Evolutionary conservation across 2,797 vertebrate genomes (phyloP).

Genomic region (Loriculus beryllinus): DNA sequence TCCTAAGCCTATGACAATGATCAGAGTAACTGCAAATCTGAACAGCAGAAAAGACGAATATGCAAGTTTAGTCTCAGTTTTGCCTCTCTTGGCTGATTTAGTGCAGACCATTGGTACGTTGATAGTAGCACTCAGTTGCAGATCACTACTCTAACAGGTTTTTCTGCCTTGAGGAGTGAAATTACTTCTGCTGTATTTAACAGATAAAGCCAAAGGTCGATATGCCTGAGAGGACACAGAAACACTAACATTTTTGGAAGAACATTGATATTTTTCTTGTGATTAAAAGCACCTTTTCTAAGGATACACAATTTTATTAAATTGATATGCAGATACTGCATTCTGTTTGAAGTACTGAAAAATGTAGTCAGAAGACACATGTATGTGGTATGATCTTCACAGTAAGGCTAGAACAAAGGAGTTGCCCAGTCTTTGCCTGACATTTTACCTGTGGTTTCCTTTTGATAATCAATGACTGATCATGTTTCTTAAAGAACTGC

Average conservation of each 20-base stretch:
- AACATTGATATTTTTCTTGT: neutral
- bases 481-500: neutral
- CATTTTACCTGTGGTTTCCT: neutral
- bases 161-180: neutral
- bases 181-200: neutral
- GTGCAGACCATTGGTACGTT: rapidly evolving
- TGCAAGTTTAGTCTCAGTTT: neutral
- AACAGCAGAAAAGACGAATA: neutral
- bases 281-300: neutral
- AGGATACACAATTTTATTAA: neutral
- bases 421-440: neutral
- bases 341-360: neutral
- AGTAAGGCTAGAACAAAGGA: neutral
- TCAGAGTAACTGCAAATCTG: neutral
- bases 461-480: neutral
- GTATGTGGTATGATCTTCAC: neutral
- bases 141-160: neutral
- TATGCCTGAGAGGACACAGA: neutral
- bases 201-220: neutral
- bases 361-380: neutral
- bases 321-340: neutral
- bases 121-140: neutral
- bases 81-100: neutral
- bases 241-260: neutral
- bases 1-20: neutral